Conservation (phyloP, 2,113 vertebrate genomes). For the Pterocles burchelli region DNA sequence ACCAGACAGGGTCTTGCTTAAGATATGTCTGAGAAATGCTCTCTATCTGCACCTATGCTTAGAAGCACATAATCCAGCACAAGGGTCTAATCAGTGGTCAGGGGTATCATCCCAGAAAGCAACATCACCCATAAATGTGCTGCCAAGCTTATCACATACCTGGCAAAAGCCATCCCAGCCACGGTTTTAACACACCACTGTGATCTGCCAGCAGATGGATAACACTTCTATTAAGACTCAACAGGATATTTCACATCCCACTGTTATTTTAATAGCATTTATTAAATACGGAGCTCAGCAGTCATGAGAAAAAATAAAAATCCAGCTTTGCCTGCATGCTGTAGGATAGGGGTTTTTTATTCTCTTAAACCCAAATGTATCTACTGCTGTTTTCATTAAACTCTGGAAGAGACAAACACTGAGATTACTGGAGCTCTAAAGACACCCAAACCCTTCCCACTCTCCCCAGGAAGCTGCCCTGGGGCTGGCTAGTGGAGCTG, state of each 20-base stretch:
- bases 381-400: neutral
- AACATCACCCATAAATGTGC: neutral
- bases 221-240: neutral
- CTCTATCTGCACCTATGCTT: neutral
- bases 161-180: neutral
- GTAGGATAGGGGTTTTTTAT: neutral
- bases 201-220: neutral
- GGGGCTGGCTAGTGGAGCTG: neutral
- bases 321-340: neutral
- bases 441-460: neutral
- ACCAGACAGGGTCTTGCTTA: neutral
- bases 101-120: neutral
- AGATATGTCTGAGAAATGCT: neutral
- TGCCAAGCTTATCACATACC: neutral
- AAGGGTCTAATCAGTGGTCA: neutral
- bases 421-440: neutral
- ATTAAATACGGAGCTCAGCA: neutral
- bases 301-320: neutral
- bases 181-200: neutral
- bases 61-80: neutral
- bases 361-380: neutral
- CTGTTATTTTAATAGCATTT: conserved; percentile 24
- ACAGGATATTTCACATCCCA: conserved; percentile 7
- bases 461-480: neutral
- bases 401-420: neutral